phyloP scores from a whole-genome alignment of 2,113 vertebrate genomes.

The Crypturellus undulatus region DNA sequence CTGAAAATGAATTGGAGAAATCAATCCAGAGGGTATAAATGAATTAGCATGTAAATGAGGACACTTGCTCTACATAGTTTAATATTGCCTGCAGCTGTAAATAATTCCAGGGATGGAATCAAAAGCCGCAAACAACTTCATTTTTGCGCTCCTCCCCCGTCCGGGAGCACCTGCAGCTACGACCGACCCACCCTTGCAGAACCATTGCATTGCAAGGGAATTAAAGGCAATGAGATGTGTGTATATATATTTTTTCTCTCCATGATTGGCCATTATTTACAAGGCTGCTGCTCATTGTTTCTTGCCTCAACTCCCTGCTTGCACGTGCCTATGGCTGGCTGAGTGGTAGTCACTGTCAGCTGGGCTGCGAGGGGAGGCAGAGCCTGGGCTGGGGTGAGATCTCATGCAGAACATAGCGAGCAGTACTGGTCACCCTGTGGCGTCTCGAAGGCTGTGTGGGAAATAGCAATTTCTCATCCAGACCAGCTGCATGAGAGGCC shows the following conservation, averaged over 20 bases:
- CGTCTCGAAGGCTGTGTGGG: not conserved
- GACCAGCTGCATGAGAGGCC: not conserved
- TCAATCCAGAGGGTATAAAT: conserved; percentile 84
- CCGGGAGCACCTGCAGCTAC: conserved; percentile 63
- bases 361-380: not conserved
- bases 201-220: not conserved
- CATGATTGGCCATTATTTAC: conserved; percentile 42
- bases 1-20: conserved; percentile 82
- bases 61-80: conserved; percentile 82
- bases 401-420: rapidly evolving
- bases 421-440: rapidly evolving
- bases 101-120: conserved; percentile 81
- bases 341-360: rapidly evolving
- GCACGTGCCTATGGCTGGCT: not conserved
- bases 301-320: not conserved
- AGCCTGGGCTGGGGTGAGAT: rapidly evolving
- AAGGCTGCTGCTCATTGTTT: not conserved
- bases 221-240: conserved; percentile 46
- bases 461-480: conserved; percentile 5
- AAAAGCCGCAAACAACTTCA: conserved; percentile 80
- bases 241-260: not conserved
- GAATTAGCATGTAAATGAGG: conserved; percentile 85
- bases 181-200: conserved; percentile 34
- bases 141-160: conserved; percentile 69
- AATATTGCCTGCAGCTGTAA: conserved; percentile 81